Evolutionary conservation across 53 echinoderm and acorn worm species (phyloP).

Genomic region (Paracentrotus lividus): DNA sequence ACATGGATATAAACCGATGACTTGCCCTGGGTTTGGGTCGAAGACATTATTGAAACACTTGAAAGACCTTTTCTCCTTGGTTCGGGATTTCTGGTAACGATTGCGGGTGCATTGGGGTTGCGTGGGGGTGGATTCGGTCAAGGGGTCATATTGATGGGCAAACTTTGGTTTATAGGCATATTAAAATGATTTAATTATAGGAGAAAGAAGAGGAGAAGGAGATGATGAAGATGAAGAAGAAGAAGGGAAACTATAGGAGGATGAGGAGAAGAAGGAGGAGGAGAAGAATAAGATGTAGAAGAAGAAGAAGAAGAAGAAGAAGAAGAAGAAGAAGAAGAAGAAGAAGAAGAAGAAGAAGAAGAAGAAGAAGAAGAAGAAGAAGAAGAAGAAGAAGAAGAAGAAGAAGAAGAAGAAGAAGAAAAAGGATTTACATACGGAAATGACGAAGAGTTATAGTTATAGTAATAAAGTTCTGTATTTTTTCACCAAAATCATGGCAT

Average conservation of each 20-base stretch:
- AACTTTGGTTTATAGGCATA: not conserved
- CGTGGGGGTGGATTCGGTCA: slow-evolving; percentile 1
- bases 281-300: no score
- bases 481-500: no score
- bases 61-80: not conserved
- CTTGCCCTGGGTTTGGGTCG: not conserved
- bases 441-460: no score
- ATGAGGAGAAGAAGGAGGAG: no score
- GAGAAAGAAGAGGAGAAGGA: not conserved
- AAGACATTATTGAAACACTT: not conserved
- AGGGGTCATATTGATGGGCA: not conserved
- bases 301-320: not conserved
- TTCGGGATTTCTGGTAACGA: slow-evolving; percentile 1
- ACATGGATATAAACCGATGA: no score
- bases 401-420: not conserved
- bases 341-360: not conserved
- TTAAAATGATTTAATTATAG: not conserved
- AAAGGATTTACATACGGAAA: no score
- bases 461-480: no score
- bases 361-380: not conserved
- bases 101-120: not conserved
- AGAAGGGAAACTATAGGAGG: not conserved
- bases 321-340: not conserved
- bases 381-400: not conserved
- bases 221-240: not conserved